These are phyloP conservation scores for Tiaroga cobitis DNA, from an alignment of 2,797 vertebrate species.

Conservation along the genomic window DNA sequence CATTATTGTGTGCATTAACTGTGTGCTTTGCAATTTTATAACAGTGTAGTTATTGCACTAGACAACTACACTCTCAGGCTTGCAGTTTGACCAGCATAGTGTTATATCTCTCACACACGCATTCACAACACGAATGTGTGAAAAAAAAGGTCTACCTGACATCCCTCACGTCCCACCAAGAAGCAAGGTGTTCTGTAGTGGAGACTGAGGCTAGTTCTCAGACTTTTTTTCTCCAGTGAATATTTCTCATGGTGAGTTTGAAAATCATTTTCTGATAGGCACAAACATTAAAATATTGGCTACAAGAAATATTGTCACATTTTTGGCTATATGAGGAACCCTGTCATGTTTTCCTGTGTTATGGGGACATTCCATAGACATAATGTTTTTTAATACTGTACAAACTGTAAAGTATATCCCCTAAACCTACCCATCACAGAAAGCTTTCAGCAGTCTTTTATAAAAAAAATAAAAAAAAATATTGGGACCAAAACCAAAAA, in stretches of 20 bases:
- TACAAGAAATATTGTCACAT: background rate
- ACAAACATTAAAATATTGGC: background rate
- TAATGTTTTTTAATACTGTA: background rate
- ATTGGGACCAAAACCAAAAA: background rate
- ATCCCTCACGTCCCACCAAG: background rate
- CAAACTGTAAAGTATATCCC: too few relatives aligned
- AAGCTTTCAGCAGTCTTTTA: too few relatives aligned
- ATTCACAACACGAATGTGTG: background rate
- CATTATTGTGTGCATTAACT: conserved; percentile 3
- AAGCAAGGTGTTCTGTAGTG: background rate
- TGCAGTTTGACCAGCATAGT: background rate
- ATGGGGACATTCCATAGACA: background rate
- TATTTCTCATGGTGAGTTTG: background rate
- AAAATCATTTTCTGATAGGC: background rate
- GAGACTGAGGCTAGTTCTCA: background rate
- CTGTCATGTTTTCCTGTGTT: background rate
- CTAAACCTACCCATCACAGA: too few relatives aligned
- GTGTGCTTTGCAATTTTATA: background rate
- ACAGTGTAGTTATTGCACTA: background rate
- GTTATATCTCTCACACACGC: background rate
- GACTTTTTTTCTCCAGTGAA: background rate
- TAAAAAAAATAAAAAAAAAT: too few relatives aligned
- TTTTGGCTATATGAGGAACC: too few relatives aligned
- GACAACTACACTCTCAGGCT: background rate
- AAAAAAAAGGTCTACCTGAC: conserved; percentile 9